Conservation (phyloP, 2,888 invertebrate species). For the Drosophila affinis region DNA sequence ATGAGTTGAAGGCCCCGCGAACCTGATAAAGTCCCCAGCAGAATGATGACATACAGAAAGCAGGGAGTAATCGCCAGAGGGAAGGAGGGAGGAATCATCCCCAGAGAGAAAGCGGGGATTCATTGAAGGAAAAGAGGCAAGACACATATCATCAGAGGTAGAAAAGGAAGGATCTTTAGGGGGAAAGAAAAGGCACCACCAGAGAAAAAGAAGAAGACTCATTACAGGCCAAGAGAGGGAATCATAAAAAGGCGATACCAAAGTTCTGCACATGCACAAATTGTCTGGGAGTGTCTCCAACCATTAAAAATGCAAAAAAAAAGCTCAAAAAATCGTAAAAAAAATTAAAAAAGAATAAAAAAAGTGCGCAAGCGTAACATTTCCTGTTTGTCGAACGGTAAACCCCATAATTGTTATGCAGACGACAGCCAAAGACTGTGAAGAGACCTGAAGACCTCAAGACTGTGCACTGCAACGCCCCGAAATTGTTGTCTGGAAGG, state of each 20-base stretch:
- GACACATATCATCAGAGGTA: no score
- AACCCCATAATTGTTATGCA: slow-evolving; percentile 70
- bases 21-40: slow-evolving; percentile 47
- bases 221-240: background rate
- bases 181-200: background rate
- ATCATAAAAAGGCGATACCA: background rate
- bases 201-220: background rate
- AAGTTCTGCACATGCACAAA: slow-evolving; percentile 17
- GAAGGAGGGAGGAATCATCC: background rate
- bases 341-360: slow-evolving; percentile 28
- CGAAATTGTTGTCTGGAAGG: slow-evolving; percentile 45
- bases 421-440: slow-evolving; percentile 51
- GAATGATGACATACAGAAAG: slow-evolving; percentile 17
- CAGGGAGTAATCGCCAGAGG: background rate
- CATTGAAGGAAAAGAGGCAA: background rate
- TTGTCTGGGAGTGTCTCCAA: slow-evolving; percentile 45
- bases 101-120: no score
- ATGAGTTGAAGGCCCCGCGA: slow-evolving; percentile 23
- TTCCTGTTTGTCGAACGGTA: slow-evolving; percentile 73
- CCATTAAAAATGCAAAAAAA: slow-evolving; percentile 50
- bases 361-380: slow-evolving; percentile 61
- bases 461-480: slow-evolving; percentile 48
- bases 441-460: slow-evolving; percentile 16
- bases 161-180: no score
- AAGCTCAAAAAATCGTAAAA: slow-evolving; percentile 13